Conservation (phyloP, 2,113 vertebrate species). For the Vulpes lagopus region DNA sequence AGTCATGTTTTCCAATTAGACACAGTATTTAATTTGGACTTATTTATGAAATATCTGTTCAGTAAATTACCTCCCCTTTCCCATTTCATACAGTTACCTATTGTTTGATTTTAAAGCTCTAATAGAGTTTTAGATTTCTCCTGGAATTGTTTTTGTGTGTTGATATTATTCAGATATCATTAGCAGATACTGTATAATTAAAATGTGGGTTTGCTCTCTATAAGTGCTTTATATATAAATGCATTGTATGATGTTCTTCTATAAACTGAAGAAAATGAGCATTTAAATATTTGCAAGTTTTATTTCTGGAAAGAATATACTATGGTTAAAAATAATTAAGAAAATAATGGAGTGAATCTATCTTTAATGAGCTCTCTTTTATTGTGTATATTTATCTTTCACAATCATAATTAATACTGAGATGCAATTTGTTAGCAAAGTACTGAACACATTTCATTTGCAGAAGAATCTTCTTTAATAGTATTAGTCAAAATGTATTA, state of each 20-base stretch:
- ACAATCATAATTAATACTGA: conserved; percentile 67
- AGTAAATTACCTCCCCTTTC: not conserved
- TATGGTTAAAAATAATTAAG: conserved; percentile 52
- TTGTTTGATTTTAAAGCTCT: not conserved
- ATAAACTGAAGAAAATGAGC: conserved; percentile 39
- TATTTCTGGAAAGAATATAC: not conserved
- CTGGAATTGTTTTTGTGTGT: not conserved
- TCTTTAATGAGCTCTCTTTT: conserved; percentile 61
- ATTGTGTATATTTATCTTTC: conserved; percentile 74
- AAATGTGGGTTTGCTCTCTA: not conserved
- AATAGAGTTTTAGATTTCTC: not conserved
- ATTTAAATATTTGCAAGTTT: conserved; percentile 43
- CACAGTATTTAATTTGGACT: not conserved
- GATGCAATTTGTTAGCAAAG: conserved; percentile 58
- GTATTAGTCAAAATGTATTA: conserved; percentile 64
- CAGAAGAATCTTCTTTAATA: conserved; percentile 53
- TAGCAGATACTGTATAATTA: not conserved
- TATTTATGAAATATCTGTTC: not conserved
- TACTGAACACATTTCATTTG: conserved; percentile 70
- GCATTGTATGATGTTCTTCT: not conserved
- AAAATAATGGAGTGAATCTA: conserved; percentile 41
- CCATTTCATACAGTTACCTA: not conserved
- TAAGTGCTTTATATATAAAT: not conserved
- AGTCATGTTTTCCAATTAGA: not conserved
- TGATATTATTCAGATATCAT: not conserved